phyloP scores from a whole-genome alignment of 2,888 invertebrate genomes.

The Drosophila longiperda region DNA sequence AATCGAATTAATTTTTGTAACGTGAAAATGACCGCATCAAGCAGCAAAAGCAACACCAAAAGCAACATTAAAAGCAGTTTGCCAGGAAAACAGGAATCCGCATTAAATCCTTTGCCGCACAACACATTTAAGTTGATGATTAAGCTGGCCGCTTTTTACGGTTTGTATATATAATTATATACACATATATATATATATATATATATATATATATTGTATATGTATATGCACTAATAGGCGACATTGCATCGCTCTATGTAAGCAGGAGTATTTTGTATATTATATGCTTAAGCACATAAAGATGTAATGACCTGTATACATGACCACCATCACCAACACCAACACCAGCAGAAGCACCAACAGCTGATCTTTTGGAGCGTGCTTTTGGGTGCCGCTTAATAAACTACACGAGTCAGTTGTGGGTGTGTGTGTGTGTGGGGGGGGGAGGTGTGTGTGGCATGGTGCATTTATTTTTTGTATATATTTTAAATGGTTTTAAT shows the following conservation, averaged over 20 bases:
- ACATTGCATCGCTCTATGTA: conserved; percentile 11
- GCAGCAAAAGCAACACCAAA: conserved; percentile 25
- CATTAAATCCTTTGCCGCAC: conserved; percentile 73
- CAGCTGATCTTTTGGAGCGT: conserved; percentile 39
- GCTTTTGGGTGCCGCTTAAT: conserved; percentile 61
- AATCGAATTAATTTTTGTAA: conserved; percentile 84
- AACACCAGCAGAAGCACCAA: conserved; percentile 26
- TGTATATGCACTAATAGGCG: background rate
- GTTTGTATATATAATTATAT: conserved; percentile 5
- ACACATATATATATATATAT: background rate
- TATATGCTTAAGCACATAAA: conserved; percentile 75
- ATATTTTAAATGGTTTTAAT: conserved; percentile 83
- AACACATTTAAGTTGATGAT: conserved; percentile 81
- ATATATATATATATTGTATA: background rate
- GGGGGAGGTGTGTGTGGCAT: conserved; percentile 31
- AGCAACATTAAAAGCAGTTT: conserved; percentile 41
- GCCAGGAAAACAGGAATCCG: conserved; percentile 30
- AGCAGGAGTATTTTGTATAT: conserved; percentile 46
- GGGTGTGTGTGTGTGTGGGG: conserved; percentile 21
- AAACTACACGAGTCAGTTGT: conserved; percentile 56
- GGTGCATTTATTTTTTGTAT: conserved; percentile 15
- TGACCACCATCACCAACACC: conserved; percentile 29
- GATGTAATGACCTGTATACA: conserved; percentile 76
- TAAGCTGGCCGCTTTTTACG: conserved; percentile 57
- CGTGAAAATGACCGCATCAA: conserved; percentile 76